These are phyloP conservation scores for Calyptomena viridis DNA, from an alignment of 2,113 vertebrate genomes.

Conservation along the genomic window DNA sequence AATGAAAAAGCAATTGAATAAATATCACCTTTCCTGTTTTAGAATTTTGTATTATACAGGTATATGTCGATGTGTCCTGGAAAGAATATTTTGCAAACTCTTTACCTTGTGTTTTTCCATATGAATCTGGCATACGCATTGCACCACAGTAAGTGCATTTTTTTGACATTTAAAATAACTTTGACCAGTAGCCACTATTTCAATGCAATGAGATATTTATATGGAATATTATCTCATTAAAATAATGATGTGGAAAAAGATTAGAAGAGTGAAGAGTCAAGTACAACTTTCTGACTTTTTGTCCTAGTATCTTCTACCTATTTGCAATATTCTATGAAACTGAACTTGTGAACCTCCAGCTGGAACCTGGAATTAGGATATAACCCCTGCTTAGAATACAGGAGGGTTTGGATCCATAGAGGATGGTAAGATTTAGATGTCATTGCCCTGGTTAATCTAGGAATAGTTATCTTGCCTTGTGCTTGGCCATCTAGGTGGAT, in stretches of 20 bases:
- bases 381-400: neutral
- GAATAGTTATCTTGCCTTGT: neutral
- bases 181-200: neutral
- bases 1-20: neutral
- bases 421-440: neutral
- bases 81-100: neutral
- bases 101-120: neutral
- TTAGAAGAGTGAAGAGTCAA: neutral
- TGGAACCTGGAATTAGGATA: neutral
- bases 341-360: neutral
- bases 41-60: neutral
- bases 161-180: neutral
- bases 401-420: neutral
- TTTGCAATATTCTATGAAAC: neutral
- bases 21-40: neutral
- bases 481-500: neutral
- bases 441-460: neutral
- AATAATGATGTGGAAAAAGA: neutral
- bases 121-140: neutral
- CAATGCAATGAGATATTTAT: neutral
- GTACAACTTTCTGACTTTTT: neutral
- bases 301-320: neutral
- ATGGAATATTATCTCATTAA: neutral
- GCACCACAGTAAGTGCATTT: neutral
- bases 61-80: neutral